phyloP scores from a whole-genome alignment of 2,113 vertebrate genomes.

The Salvator merianae region DNA sequence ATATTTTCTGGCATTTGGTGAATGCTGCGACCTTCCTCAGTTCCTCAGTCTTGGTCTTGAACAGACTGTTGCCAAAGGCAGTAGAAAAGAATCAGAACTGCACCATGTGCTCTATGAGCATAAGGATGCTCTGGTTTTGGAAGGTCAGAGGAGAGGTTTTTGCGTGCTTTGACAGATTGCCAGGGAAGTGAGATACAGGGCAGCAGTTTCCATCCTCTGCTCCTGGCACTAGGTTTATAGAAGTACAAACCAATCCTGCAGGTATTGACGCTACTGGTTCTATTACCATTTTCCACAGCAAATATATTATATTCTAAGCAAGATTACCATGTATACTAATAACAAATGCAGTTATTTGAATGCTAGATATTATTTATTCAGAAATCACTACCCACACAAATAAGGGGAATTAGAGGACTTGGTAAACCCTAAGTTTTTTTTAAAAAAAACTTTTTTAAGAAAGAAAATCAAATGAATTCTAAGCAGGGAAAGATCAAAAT shows the following conservation, averaged over 20 bases:
- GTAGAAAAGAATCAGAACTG: not conserved
- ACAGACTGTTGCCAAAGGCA: conserved; percentile 5
- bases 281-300: not conserved
- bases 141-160: not conserved
- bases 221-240: not conserved
- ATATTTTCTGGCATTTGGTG: not conserved
- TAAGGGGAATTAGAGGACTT: not conserved
- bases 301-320: not conserved
- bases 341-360: not conserved
- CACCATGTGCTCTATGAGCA: not conserved
- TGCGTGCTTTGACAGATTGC: not conserved
- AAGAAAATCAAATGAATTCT: too few species aligned
- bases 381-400: rapidly evolving
- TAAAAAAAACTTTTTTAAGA: too few species aligned
- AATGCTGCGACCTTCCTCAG: not conserved
- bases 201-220: not conserved
- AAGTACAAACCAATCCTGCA: not conserved
- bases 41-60: not conserved
- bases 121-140: not conserved
- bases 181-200: not conserved
- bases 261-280: conserved; percentile 3
- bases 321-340: not conserved
- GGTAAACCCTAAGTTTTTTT: not conserved
- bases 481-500: too few species aligned
- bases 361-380: not conserved